Base-by-base conservation (phyloP, 2,113 vertebrate genomes). In the Paratilapia polleni region DNA sequence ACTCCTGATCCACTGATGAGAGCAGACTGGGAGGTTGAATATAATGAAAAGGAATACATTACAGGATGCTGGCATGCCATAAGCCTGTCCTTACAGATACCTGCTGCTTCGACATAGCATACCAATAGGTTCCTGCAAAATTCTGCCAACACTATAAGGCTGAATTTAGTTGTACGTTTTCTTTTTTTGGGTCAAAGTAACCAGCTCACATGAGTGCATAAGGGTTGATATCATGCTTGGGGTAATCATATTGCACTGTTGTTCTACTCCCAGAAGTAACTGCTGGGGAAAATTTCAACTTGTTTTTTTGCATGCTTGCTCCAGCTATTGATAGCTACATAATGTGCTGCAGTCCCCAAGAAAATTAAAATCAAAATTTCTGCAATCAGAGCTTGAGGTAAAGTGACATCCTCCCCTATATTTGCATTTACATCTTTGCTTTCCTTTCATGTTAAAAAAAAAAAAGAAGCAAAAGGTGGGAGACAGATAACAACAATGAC, bases 1-100 rank as follows among this genome's bases (percentile, higher is more conserved):
- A 78, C 87, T 90, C 88, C 92, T 81, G 91, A 93, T 95, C 87
- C 87, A 79, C 91, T 93, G 93, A 94, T 94, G 92, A 93, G 92
- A 93, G 91, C 78, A 83, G 89, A 87, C 92, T 92, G 85, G 77
- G 89, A 93, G 92, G 84, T 79, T 78, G 84, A 85, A 89, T 91
- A 80, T 90, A 93, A 94, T 93, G 91, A 93, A 94, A 93, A 88
- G 88, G 92, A 91, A 93, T 90, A 90, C 68, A 92, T 90, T 87
- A 90, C 75, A 78, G 80, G 75, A 84, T 78, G 82, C 68, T 28
- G 20, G 19, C 47, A 19, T 8, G 14, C 89, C 86, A 77, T 31
- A 49, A 88, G 78, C 63, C 88, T 7, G 82, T 86, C 80, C 81
- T 82, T 83, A 38, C 43, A 60, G 41, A 86, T 85, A 81, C 82